phyloP scores from a whole-genome alignment of 2,113 vertebrate species.

The Scortum barcoo region DNA sequence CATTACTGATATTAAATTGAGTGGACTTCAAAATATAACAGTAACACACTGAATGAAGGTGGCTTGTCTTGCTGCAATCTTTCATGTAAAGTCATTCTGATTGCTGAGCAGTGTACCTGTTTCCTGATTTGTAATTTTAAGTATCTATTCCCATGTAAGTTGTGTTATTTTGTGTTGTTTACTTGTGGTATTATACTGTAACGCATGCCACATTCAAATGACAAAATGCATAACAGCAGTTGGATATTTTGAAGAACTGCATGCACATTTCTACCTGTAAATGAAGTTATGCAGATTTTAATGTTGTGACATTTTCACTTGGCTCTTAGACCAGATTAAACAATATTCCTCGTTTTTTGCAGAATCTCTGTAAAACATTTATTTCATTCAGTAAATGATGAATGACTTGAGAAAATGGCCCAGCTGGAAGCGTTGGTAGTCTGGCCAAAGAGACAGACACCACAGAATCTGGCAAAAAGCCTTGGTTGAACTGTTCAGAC shows the following conservation, averaged over 20 bases:
- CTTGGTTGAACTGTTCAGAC: constrained; percentile 4
- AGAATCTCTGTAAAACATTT: constrained; percentile 46
- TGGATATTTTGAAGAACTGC: constrained; percentile 10
- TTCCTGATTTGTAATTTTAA: not conserved
- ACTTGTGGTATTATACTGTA: too few species aligned
- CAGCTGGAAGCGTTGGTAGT: constrained; percentile 34
- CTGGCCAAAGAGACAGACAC: constrained; percentile 30
- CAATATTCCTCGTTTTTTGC: constrained; percentile 16
- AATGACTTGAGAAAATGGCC: constrained; percentile 44
- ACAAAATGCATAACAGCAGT: not conserved
- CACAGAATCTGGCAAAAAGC: constrained; percentile 31
- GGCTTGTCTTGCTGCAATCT: not conserved
- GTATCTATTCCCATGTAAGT: not conserved
- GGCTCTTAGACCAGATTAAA: constrained; percentile 24
- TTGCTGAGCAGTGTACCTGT: not conserved
- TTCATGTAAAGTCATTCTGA: not conserved
- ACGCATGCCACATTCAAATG: not conserved
- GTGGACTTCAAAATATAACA: constrained; percentile 11
- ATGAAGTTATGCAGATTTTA: constrained; percentile 30
- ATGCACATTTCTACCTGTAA: not conserved
- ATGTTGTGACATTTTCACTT: constrained; percentile 16
- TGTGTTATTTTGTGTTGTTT: too few species aligned
- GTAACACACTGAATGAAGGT: not conserved
- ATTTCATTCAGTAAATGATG: constrained; percentile 53
- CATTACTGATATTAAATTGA: not conserved